phyloP scores from a whole-genome alignment of 2,113 vertebrate species.

The Mohoua ochrocephala region DNA sequence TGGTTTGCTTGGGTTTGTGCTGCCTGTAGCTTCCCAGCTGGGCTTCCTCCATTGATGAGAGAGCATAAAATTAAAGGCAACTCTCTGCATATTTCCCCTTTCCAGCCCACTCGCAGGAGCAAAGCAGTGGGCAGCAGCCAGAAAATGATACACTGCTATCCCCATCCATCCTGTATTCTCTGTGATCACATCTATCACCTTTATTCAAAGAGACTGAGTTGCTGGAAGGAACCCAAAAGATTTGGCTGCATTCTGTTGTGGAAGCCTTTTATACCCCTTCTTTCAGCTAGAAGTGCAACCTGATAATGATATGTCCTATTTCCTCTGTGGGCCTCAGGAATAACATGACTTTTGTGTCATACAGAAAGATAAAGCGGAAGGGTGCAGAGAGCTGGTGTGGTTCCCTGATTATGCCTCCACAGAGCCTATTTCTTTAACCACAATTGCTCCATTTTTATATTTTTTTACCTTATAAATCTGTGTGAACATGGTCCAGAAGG shows the following conservation, averaged over 20 bases:
- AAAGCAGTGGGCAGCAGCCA: not conserved
- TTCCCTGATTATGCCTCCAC: not conserved
- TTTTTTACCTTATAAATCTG: not conserved
- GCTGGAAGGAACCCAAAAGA: not conserved
- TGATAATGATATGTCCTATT: not conserved
- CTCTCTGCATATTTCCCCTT: not conserved
- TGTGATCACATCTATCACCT: not conserved
- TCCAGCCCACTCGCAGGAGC: not conserved
- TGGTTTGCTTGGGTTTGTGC: not conserved
- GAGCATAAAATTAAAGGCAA: not conserved
- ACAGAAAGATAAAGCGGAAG: not conserved
- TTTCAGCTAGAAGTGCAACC: not conserved
- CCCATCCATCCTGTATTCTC: not conserved
- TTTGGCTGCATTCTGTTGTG: not conserved
- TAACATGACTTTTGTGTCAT: not conserved
- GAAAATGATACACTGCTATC: not conserved
- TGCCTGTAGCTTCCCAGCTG: not conserved
- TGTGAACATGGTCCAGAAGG: not conserved
- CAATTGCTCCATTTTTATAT: not conserved
- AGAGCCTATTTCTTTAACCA: not conserved
- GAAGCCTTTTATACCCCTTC: not conserved
- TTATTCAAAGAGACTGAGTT: not conserved
- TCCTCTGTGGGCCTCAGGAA: not conserved
- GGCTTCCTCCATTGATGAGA: not conserved
- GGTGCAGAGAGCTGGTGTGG: not conserved